Conservation (phyloP, 2,113 vertebrate genomes). For the Crocuta crocuta region DNA sequence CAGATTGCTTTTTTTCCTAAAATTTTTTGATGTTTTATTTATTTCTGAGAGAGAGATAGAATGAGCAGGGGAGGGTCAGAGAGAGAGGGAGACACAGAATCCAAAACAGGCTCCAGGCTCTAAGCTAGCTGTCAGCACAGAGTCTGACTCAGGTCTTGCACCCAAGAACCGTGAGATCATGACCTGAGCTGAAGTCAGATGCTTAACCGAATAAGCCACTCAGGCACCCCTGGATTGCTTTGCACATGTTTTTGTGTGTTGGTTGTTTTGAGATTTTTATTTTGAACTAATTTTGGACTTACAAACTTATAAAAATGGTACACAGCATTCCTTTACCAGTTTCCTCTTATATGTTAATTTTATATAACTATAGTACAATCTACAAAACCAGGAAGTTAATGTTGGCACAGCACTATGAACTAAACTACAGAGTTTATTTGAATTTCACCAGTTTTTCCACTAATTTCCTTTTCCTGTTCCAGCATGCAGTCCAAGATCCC, state of each 20-base stretch:
- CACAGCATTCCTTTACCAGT: not conserved
- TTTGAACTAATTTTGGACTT: conserved; percentile 57
- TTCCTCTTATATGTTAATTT: conserved; percentile 5
- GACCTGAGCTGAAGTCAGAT: no score
- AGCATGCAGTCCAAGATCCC: not conserved
- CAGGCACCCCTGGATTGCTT: not conserved
- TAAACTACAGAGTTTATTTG: not conserved
- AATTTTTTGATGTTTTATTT: no score
- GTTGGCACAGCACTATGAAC: not conserved
- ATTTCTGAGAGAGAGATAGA: no score
- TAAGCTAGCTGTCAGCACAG: no score
- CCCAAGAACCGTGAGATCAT: no score
- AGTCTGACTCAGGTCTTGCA: no score
- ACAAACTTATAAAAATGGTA: conserved; percentile 14
- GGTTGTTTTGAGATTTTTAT: conserved; percentile 34
- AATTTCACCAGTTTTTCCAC: not conserved
- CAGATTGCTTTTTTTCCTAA: not conserved
- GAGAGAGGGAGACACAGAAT: no score
- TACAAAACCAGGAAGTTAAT: conserved; percentile 48
- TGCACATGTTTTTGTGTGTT: not conserved
- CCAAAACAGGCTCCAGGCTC: no score
- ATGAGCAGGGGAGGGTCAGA: no score
- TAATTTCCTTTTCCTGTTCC: conserved; percentile 4
- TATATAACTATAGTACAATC: not conserved
- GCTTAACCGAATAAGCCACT: no score